phyloP scores from a whole-genome alignment of 2,113 vertebrate species.

The Cephalopterus ornatus region DNA sequence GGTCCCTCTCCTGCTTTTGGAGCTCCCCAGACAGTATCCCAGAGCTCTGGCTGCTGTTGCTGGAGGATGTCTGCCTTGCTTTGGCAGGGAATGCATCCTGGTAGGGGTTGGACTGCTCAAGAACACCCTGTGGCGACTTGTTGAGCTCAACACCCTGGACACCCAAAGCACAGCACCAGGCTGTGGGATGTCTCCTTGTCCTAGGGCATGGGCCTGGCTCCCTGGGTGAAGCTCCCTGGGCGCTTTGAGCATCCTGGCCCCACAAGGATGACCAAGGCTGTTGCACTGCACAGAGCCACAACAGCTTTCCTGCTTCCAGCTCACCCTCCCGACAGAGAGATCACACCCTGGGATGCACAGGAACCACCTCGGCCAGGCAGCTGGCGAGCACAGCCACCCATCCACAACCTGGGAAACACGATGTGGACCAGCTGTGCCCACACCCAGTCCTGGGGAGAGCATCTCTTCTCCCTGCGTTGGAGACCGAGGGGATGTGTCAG shows the following conservation, averaged over 20 bases:
- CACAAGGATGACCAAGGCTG: neutral
- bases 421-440: neutral
- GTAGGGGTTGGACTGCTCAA: neutral
- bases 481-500: rapidly evolving
- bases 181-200: neutral
- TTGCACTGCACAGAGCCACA: rapidly evolving
- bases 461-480: neutral
- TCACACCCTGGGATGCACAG: rapidly evolving
- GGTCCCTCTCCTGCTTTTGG: neutral
- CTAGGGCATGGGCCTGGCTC: neutral
- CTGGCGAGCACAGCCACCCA: neutral
- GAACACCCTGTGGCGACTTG: neutral
- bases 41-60: neutral
- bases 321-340: neutral
- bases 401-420: neutral
- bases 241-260: rapidly evolving
- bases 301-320: neutral
- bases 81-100: neutral
- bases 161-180: neutral
- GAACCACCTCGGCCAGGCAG: neutral
- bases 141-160: too few species aligned
- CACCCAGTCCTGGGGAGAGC: neutral
- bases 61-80: neutral
- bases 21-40: neutral
- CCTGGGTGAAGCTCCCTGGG: neutral